Percentiles rank a stretch among this genome's conserved stretches.
phyloP scores from a whole-genome alignment of 1,140 invertebrate species.

The Zaprionus ghesquierei region DNA sequence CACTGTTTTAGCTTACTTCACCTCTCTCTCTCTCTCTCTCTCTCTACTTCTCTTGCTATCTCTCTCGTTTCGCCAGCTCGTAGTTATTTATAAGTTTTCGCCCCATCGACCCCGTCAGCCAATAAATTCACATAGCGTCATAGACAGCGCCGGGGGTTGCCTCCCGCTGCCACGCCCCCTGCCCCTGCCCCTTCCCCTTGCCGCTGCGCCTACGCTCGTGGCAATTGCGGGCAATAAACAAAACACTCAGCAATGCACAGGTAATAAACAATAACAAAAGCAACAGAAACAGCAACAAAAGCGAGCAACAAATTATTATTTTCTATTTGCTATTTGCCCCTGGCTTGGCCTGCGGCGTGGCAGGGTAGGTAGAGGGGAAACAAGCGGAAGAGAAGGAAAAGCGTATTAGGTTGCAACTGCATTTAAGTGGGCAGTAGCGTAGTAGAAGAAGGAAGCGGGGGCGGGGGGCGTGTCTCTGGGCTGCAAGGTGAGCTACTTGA shows the following conservation, averaged over 20 bases:
- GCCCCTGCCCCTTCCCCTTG: no score
- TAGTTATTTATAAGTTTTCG: conserved; percentile 62
- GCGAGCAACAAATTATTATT: conserved; percentile 30
- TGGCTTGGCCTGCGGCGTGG: not conserved
- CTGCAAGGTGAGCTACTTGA: not conserved
- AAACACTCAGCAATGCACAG: conserved; percentile 65
- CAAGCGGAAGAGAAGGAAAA: not conserved
- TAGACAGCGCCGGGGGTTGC: conserved; percentile 25
- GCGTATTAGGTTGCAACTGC: conserved; percentile 11
- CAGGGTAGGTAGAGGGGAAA: not conserved
- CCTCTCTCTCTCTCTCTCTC: not conserved
- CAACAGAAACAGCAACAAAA: conserved; percentile 13
- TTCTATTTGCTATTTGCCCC: not conserved
- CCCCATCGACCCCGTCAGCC: conserved; percentile 45
- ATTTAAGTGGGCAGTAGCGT: not conserved
- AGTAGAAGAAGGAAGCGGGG: no score
- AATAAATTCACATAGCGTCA: conserved; percentile 60
- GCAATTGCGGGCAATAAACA: conserved; percentile 56
- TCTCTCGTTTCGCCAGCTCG: conserved; percentile 20
- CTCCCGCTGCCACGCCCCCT: not conserved
- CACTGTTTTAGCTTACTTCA: not conserved
- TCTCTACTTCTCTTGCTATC: not conserved
- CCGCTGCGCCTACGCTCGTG: conserved; percentile 7
- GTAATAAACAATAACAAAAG: conserved; percentile 63
- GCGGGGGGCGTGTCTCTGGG: not conserved